A percentile compares a stretch with the other conserved stretches of the same genome.
phyloP scores from a whole-genome alignment of 2,888 invertebrate species.

The Acanthopleura granulata region DNA sequence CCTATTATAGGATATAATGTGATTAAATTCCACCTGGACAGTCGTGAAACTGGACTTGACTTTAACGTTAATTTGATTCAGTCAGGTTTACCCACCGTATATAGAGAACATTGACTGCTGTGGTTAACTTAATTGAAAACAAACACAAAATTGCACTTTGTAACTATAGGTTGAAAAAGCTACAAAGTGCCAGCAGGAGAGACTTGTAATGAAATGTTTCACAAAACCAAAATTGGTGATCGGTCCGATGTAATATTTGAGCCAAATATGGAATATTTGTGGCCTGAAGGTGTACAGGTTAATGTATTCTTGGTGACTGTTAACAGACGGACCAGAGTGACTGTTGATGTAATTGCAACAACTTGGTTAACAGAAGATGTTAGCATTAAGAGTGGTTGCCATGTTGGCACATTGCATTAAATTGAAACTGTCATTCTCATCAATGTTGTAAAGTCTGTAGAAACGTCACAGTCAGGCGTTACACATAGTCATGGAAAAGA shows the following conservation, averaged over 20 bases:
- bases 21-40: background rate
- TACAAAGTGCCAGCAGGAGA: background rate
- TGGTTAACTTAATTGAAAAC: background rate
- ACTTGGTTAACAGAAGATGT: background rate
- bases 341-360: background rate
- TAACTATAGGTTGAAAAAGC: constrained; percentile 1
- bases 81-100: background rate
- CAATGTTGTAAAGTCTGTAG: background rate
- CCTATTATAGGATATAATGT: constrained; percentile 11
- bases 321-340: background rate
- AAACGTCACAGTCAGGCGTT: background rate
- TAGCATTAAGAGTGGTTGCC: background rate
- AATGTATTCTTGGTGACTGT: background rate
- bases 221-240: background rate
- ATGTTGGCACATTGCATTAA: background rate
- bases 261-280: background rate
- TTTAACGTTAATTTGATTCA: background rate
- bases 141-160: background rate
- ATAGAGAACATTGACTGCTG: background rate
- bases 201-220: background rate
- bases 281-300: background rate
- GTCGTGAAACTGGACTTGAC: background rate
- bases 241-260: background rate
- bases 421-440: background rate
- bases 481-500: background rate